Evolutionary conservation across 2,888 invertebrate genomes (phyloP), one percentile per base, ranked within the genome.

Genomic region (Stenoptilia bipunctidactyla): DNA sequence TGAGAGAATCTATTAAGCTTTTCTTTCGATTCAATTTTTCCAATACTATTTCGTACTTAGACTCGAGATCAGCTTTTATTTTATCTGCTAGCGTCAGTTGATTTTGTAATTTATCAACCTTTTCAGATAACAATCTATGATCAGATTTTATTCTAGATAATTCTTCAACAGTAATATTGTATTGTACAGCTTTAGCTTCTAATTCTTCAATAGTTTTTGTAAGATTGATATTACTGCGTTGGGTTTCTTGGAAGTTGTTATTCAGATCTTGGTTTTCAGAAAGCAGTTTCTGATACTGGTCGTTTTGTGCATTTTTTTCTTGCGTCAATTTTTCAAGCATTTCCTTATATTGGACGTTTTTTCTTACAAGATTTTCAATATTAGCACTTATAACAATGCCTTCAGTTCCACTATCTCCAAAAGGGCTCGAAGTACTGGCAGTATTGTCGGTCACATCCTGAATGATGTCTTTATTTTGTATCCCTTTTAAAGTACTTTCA

Each of bases 381-480:
- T 69, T 70, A 2, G 83, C 66, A 20, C 72, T 69, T 4, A 62
- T 49, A 33, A 68, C 56, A 5, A 84, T 42, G 37, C 66, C 68
- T 1, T 63, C 64, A 41, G 85, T 63, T 46, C 80, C 77, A 48
- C 68, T 62, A 48, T 85, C 83, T 34, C 87, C 55, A 39, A 62
- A 58, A 3, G 63, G n/a, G n/a, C n/a, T n/a, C n/a, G n/a, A n/a
- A n/a, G n/a, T n/a, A n/a, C n/a, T n/a, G n/a, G n/a, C n/a, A n/a
- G n/a, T n/a, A n/a, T n/a, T n/a, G n/a, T n/a, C n/a, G 4, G 20
- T 20, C 20, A 8, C 3, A 20, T 20, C 4, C 8, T 20, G 20
- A 8, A 8, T 8, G 20, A 5, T 47, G 13, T 70, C 68, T 53
- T 75, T 83, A 1, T 47, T 40, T 42, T 75, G 70, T 8, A 71